A percentile compares a stretch with the other conserved stretches of the same genome.
These are phyloP conservation scores for Drosophila koepferae DNA, from an alignment of 2,888 invertebrate genomes.

Conservation along the genomic window DNA sequence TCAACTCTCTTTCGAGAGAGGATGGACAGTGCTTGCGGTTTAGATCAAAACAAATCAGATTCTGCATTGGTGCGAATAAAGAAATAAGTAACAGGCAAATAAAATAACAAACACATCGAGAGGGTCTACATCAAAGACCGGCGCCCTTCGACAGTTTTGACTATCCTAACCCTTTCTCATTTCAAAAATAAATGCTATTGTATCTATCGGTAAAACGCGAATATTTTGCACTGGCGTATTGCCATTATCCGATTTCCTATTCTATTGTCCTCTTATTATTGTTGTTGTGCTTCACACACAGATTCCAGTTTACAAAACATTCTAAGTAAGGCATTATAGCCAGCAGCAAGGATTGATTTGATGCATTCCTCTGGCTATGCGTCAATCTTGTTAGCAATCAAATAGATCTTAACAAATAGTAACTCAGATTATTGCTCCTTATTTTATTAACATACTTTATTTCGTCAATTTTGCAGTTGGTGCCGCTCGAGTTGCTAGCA, in stretches of 20 bases:
- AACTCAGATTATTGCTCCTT: conserved; percentile 31
- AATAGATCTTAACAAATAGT: conserved; percentile 41
- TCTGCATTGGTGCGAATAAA: conserved; percentile 22
- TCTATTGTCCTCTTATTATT: conserved; percentile 14
- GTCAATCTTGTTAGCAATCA: conserved; percentile 62
- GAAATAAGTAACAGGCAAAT: conserved; percentile 2
- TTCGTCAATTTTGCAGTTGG: not conserved
- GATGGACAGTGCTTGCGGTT: conserved; percentile 50
- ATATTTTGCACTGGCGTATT: conserved; percentile 57
- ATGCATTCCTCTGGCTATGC: conserved; percentile 34
- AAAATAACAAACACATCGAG: conserved; percentile 23
- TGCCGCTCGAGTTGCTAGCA: not conserved
- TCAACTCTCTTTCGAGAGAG: no score
- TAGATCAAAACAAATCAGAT: conserved; percentile 61
- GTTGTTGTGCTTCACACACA: conserved; percentile 1
- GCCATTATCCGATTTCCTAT: conserved; percentile 74
- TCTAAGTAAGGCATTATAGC: conserved; percentile 25
- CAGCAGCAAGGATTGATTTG: conserved; percentile 45
- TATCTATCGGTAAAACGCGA: conserved; percentile 40
- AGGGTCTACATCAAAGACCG: conserved; percentile 37
- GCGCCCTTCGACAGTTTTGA: conserved; percentile 46
- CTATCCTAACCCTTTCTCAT: conserved; percentile 69
- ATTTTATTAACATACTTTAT: not conserved
- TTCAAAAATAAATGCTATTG: conserved; percentile 55
- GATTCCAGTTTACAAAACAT: not conserved